Base-by-base conservation (phyloP, 92 coral and sea anemone genomes). In the Plumapathes pennacea region DNA sequence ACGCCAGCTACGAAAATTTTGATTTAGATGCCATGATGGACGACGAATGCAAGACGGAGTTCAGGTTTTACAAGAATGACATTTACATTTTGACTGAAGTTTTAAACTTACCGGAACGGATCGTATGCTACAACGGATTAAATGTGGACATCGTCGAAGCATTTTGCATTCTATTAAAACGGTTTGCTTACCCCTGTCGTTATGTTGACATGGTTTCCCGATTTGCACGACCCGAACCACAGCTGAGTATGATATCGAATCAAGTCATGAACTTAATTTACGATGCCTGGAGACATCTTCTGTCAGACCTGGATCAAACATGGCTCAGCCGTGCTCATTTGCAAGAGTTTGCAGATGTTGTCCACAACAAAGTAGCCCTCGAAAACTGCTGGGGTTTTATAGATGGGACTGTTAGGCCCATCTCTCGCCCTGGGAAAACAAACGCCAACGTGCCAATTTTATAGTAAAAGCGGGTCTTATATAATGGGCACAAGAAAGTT, bases 191-290 rank as follows among this genome's bases (percentile, higher is more conserved):
- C 46, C 85, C 85, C 22, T 70, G 85, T 46, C 24, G 80, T 27
- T 78, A 78, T 62, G 72, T 42, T 14, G 78, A 78, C 56, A 34
- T 70, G 73, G 32, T 77, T 22, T 54, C 67, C 25, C 54, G 43
- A 40, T 83, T 77, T 60, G 78, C 69, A 27, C 63, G 81, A 34
- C 90, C 90, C 8, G 69, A 38, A 25, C 85, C 90, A 31, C 81
- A 83, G 52, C 33, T 77, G n/a, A 68, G 85, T 30, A 64, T 77
- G 84, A 77, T 70, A 29, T 41, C 80, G 17, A 77, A 77, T 46
- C 31, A 55, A 54, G 66, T 77, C 25, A 46, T 83, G 79, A 49
- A 56, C 41, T 40, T 36, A 38, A 34, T 77, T 34, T 64, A 77
- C 56, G 23, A 50, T 27, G 50, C 55, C n/a, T 70, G 77, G 85